phyloP scores from a whole-genome alignment of 2,888 invertebrate genomes.

The Drosophila kokeensis region DNA sequence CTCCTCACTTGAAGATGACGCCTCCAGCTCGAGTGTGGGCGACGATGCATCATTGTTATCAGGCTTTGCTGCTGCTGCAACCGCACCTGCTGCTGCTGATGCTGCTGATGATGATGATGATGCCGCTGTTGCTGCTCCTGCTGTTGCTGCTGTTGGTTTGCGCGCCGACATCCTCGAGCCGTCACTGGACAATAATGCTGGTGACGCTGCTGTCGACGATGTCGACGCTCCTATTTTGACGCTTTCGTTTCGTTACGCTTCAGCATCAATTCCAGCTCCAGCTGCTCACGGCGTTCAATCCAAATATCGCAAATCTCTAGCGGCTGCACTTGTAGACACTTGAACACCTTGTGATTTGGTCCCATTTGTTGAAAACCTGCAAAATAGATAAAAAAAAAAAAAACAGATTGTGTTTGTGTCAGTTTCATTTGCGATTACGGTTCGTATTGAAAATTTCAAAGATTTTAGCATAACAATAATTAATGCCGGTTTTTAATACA shows the following conservation, averaged over 20 bases:
- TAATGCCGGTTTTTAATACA: background rate
- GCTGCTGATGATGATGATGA: constrained; percentile 14
- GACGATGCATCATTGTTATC: constrained; percentile 40
- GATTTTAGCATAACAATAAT: background rate
- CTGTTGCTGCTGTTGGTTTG: constrained; percentile 42
- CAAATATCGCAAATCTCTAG: constrained; percentile 34
- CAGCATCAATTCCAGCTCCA: constrained; percentile 29
- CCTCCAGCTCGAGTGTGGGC: constrained; percentile 32
- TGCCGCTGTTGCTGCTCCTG: constrained; percentile 4
- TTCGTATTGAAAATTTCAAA: background rate
- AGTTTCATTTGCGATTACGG: background rate
- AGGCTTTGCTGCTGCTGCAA: constrained; percentile 23
- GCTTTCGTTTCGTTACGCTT: constrained; percentile 25
- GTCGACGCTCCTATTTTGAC: constrained; percentile 73
- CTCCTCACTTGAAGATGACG: background rate
- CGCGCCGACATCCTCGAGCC: constrained; percentile 72
- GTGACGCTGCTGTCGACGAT: constrained; percentile 69
- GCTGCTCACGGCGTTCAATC: constrained; percentile 19
- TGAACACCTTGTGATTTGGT: constrained; percentile 64
- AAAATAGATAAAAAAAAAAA: background rate
- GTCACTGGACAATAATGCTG: constrained; percentile 49
- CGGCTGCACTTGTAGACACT: constrained; percentile 65
- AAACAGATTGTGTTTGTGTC: background rate
- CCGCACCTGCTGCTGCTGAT: constrained; percentile 8
- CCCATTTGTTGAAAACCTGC: constrained; percentile 70